Evolutionary conservation across 2,888 invertebrate species (phyloP), one percentile per base, ranked within the genome.

Genomic region (Perizoma flavofasciatum): DNA sequence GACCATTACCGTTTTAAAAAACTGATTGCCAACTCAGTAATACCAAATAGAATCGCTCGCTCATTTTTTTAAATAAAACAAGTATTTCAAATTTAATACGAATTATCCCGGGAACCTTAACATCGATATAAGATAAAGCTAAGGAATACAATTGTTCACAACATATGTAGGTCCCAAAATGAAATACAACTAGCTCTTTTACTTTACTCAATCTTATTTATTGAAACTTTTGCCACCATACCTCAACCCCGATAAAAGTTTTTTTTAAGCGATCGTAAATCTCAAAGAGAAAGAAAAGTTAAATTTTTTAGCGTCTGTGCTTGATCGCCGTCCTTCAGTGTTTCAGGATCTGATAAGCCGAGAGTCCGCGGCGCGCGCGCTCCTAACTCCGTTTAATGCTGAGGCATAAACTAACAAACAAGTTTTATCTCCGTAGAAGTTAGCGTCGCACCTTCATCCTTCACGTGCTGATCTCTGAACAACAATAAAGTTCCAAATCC

Each of bases 371-470:
- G 63, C 61, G 68, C 65, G 61, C 70, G 59, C 64, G 68, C 71
- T 66, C 68, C 68, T 74, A 75, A 78, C 73, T 78, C 70, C 69
- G 74, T 70, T 75, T 81, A 81, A 79, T 79, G 78, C 75, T 69
- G 70, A 75, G 69, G 74, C 75, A 79, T 79, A 82, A 76, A 89
- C 82, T 85, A 85, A 85, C 84, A 87, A 88, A 88, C 88, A 90
- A 89, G 86, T 88, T 87, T 89, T 89, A 89, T 88, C 89, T 83
- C 75, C 74, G 74, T 77, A 71, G 74, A 85, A 88, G 85, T 88
- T 88, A 70, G 72, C 75, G 77, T 79, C 79, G 79, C 85, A 88
- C 88, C 88, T 89, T 88, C 86, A 89, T 89, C 88, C 86, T 84
- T 86, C 88, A 86, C 86, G 86, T 83, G 78, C 81, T 85, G 83